phyloP scores from a whole-genome alignment of 2,888 invertebrate genomes.

The Zootermopsis nevadensis region DNA sequence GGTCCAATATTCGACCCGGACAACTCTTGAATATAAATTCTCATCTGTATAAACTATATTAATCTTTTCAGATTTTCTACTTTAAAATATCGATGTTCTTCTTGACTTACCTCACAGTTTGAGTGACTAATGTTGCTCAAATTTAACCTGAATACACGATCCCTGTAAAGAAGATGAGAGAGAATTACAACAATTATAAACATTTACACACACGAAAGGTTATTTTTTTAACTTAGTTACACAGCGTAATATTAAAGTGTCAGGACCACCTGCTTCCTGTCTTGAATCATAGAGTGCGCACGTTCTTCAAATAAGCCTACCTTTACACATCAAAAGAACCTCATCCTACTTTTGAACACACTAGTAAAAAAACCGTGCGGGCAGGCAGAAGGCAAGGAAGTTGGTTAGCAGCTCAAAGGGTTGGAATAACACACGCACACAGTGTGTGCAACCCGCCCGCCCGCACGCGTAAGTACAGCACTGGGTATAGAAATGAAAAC shows the following conservation, averaged over 20 bases:
- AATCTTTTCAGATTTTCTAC: too few relatives aligned
- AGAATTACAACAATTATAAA: not conserved
- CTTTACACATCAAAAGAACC: conserved; percentile 38
- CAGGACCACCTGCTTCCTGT: conserved; percentile 18
- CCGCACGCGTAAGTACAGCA: not conserved
- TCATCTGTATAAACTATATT: too few relatives aligned
- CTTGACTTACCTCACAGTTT: conserved; percentile 79
- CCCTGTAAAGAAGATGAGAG: conserved; percentile 70
- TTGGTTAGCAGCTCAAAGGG: conserved; percentile 33
- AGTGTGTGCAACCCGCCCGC: not conserved
- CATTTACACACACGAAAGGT: not conserved
- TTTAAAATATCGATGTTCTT: not conserved
- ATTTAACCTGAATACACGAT: conserved; percentile 83
- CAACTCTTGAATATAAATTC: too few relatives aligned
- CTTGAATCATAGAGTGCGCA: conserved; percentile 13
- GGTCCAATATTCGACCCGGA: too few relatives aligned
- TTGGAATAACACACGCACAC: conserved; percentile 10
- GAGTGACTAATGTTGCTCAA: conserved; percentile 88
- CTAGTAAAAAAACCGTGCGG: not conserved
- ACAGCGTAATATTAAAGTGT: conserved; percentile 3
- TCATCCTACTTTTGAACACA: conserved; percentile 13
- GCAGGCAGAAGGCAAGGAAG: conserved; percentile 26
- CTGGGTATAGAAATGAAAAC: not conserved
- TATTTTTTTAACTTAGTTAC: not conserved
- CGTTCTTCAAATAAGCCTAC: conserved; percentile 18